A percentile compares a stretch with the other conserved stretches of the same genome.
Conservation (phyloP, 2,888 invertebrate genomes). For the Drosophila histrio region DNA sequence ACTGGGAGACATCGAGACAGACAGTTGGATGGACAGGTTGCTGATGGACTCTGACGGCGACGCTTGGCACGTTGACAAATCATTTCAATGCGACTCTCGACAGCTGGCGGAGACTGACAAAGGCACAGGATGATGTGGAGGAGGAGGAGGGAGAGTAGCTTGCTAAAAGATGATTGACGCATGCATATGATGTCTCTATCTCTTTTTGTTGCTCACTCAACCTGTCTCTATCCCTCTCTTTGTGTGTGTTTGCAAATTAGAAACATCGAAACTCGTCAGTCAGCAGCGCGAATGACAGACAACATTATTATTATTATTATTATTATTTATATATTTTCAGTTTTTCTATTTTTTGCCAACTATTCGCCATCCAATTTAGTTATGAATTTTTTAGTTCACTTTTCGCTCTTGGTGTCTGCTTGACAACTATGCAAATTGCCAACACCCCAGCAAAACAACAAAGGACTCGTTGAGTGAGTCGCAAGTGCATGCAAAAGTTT, state of each 20-base stretch:
- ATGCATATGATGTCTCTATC: conserved; percentile 27
- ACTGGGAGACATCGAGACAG: conserved; percentile 14
- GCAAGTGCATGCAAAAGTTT: conserved; percentile 66
- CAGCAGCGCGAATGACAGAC: conserved; percentile 32
- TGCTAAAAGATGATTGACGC: conserved; percentile 59
- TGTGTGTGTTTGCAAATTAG: conserved; percentile 47
- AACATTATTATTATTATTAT: conserved; percentile 12
- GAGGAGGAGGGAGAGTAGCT: not conserved
- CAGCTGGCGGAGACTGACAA: conserved; percentile 44
- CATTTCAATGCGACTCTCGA: conserved; percentile 64
- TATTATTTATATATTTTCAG: not conserved
- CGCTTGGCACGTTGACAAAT: conserved; percentile 69
- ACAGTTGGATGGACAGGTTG: conserved; percentile 39
- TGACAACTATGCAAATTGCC: conserved; percentile 72
- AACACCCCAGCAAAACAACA: conserved; percentile 2
- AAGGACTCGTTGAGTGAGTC: conserved; percentile 5
- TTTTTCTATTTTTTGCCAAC: conserved; percentile 13
- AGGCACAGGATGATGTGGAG: not conserved
- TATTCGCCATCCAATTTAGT: conserved; percentile 52
- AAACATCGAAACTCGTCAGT: conserved; percentile 48
- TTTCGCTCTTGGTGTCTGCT: conserved; percentile 22
- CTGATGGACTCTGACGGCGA: conserved; percentile 58
- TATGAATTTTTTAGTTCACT: conserved; percentile 67
- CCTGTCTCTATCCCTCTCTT: not conserved
- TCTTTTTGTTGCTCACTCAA: not conserved